Evolutionary conservation across 2,797 vertebrate species (phyloP).

Genomic region (Podarcis lilfordi): DNA sequence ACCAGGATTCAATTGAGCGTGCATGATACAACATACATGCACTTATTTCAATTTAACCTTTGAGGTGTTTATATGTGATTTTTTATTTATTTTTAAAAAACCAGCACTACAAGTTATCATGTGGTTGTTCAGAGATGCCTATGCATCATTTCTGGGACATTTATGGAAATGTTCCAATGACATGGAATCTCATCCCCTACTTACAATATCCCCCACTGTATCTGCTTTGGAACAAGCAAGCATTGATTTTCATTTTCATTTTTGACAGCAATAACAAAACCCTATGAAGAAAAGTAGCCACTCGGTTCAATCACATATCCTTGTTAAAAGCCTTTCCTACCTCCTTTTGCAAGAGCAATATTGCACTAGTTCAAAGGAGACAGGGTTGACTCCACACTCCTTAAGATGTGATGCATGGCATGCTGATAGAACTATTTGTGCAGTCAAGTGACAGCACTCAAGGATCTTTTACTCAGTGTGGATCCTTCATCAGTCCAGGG

Average conservation of each 20-base stretch:
- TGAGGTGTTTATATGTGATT: constrained; percentile 26
- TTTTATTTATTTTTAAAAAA: constrained; percentile 26
- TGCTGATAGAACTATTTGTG: neutral
- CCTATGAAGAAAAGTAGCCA: neutral
- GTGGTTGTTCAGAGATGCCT: constrained; percentile 17
- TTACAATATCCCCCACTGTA: neutral
- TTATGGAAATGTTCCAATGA: constrained; percentile 10
- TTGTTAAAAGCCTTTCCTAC: neutral
- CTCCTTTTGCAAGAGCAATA: neutral
- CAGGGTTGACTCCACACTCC: no score
- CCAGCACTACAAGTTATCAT: constrained; percentile 24
- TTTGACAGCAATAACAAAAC: neutral
- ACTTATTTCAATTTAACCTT: constrained; percentile 24
- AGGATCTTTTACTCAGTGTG: neutral
- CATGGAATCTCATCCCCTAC: neutral
- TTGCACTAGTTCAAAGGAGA: neutral
- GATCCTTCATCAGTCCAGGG: neutral
- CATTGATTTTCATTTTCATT: neutral
- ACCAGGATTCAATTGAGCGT: constrained; percentile 51
- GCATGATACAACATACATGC: neutral
- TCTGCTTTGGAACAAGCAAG: neutral
- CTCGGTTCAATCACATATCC: neutral
- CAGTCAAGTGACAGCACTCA: neutral
- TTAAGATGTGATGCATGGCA: neutral
- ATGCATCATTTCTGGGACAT: neutral